phyloP scores from a whole-genome alignment of 2,888 invertebrate species.

The Drosophila austrosaltans region DNA sequence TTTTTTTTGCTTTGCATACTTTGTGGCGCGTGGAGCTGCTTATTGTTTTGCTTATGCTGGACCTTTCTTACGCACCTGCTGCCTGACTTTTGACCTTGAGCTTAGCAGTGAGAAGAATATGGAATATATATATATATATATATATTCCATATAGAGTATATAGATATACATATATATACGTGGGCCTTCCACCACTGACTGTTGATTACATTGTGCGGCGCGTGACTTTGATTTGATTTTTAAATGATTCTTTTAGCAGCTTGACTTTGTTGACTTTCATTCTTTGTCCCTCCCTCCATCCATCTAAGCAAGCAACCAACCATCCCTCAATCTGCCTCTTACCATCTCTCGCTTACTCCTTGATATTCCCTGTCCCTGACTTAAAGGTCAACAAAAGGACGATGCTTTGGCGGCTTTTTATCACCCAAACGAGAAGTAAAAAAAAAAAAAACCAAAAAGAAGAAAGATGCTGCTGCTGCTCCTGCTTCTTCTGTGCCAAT shows the following conservation, averaged over 20 bases:
- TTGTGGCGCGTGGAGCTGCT: slow-evolving; percentile 64
- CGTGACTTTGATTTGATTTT: slow-evolving; percentile 81
- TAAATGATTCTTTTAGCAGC: slow-evolving; percentile 74
- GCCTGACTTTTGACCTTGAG: slow-evolving; percentile 49
- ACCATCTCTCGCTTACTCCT: slow-evolving; percentile 1
- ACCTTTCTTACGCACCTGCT: slow-evolving; percentile 52
- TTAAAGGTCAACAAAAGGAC: slow-evolving; percentile 81
- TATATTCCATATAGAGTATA: not conserved
- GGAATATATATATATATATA: not conserved
- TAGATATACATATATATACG: not conserved
- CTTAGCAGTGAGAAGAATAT: slow-evolving; percentile 14
- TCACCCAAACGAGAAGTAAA: slow-evolving; percentile 33
- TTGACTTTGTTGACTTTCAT: slow-evolving; percentile 44
- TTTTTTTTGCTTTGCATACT: slow-evolving; percentile 59
- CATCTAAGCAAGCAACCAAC: too few species aligned
- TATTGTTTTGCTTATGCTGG: slow-evolving; percentile 49
- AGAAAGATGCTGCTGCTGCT: not conserved
- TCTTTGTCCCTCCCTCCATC: slow-evolving; percentile 10
- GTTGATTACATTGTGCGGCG: slow-evolving; percentile 72
- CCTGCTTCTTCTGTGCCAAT: not conserved
- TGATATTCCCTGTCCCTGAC: slow-evolving; percentile 50
- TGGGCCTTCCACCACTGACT: slow-evolving; percentile 37
- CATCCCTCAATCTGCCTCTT: slow-evolving; percentile 7
- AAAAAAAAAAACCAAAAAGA: not conserved
- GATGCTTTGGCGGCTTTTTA: slow-evolving; percentile 59